Base-by-base conservation (phyloP, 2,113 vertebrate species). In the Erpornis zantholeuca region DNA sequence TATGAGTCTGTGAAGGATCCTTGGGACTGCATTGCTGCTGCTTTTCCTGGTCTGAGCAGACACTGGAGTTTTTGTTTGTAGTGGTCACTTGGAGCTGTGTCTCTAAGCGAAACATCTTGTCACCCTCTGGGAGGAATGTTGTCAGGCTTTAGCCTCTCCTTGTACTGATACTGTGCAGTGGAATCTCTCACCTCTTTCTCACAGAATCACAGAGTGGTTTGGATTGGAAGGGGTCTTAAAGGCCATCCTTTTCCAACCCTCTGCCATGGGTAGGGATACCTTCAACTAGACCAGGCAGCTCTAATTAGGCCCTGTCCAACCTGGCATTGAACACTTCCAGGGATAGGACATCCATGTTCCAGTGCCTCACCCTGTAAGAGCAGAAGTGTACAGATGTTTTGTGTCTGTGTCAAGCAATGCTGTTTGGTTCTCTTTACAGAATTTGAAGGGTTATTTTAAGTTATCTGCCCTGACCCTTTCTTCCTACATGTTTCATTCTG, bases 1-100 rank as follows among this genome's bases (percentile, higher is more conserved):
- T 52, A 6, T 0, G 6, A 22, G 1, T 65, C 44, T 47, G 0
- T 8, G 15, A 10, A 44, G 29, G 33, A 36, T 21, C 8, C 2
- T 12, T 42, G 73, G 69, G 25, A 5, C 42, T 52, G 4, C 2
- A 1, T 35, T 47, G 22, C 31, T 57, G 52, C 33, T 35, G n/a
- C 23, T 60, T 27, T 65, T n/a, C 20, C 33, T 1, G 2, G 10
- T 1, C 2, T 6, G 59, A 61, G 12, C 33, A 24, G 47, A 63
- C 10, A 14, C 22, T 21, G 3, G 8, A 10, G 15, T 28, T 70
- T 54, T n/a, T 14, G 8, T 21, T 45, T 31, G 23, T 20, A 4
- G 49, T 23, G 63, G 22, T 53, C 8, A 0, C 33, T 63, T 0
- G 0, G 35, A 42, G 9, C 40, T 36, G 18, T 15, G 52, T 24